These are phyloP conservation scores for Cepaea nemoralis DNA, from an alignment of 1,140 invertebrate species.

Conservation along the genomic window DNA sequence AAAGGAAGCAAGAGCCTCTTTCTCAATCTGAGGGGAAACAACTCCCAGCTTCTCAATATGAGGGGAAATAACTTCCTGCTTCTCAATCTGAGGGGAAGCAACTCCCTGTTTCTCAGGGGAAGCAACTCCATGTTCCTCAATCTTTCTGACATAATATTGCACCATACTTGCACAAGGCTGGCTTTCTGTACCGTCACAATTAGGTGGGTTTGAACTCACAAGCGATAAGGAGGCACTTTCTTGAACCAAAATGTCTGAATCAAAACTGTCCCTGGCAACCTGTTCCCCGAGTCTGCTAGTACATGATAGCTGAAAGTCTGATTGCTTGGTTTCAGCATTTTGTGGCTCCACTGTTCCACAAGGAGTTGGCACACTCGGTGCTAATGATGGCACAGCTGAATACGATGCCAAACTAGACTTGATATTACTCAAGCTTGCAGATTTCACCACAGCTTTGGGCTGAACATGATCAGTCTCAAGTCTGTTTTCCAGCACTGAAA, in stretches of 20 bases:
- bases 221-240: conserved; percentile 63
- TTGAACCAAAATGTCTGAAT: conserved; percentile 56
- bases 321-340: not conserved
- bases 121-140: conserved; percentile 51
- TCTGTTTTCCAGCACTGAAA: conserved; percentile 1
- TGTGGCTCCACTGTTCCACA: not conserved
- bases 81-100: too few relatives aligned
- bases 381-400: not conserved
- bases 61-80: conserved; percentile 33
- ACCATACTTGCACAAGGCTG: conserved; percentile 50
- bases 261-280: conserved; percentile 42
- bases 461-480: conserved; percentile 5
- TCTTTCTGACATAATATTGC: conserved; percentile 57
- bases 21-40: not conserved
- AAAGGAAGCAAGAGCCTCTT: too few relatives aligned
- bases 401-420: not conserved
- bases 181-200: conserved; percentile 44
- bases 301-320: not conserved
- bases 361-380: not conserved
- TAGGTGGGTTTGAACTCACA: conserved; percentile 53
- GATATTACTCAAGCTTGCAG: not conserved
- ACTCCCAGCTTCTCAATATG: conserved; percentile 53
- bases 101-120: not conserved
- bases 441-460: not conserved
- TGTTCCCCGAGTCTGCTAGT: not conserved